Conservation (phyloP, 1,140 invertebrate genomes). For the Drosophila nigrodunni region DNA sequence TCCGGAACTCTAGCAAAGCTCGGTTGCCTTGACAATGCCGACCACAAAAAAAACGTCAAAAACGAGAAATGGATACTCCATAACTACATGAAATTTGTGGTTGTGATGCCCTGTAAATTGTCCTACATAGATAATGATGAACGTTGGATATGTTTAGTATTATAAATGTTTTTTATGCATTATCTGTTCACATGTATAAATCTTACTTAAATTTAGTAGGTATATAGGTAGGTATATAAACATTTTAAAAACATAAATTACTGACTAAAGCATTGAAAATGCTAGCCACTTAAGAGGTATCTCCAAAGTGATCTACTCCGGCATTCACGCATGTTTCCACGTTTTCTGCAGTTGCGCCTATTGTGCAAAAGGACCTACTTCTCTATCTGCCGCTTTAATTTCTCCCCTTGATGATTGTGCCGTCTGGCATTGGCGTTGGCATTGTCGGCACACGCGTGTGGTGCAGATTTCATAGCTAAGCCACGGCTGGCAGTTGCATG, state of each 20-base stretch:
- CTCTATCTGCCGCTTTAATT: neutral
- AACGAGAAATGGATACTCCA: neutral
- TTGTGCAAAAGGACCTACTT: conserved; percentile 13
- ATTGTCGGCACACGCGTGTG: conserved; percentile 15
- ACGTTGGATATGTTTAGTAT: too few species aligned
- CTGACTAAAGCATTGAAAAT: too few species aligned
- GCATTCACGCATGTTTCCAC: neutral
- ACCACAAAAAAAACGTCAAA: neutral
- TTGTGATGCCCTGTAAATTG: neutral
- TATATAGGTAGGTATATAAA: too few species aligned
- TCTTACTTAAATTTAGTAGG: too few species aligned
- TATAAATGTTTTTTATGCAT: too few species aligned
- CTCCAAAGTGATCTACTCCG: neutral
- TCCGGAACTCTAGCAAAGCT: neutral
- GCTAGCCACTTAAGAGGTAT: neutral
- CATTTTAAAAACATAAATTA: too few species aligned
- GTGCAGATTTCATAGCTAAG: conserved; percentile 51
- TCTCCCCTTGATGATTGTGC: conserved; percentile 59
- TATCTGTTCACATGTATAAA: too few species aligned
- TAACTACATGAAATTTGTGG: neutral
- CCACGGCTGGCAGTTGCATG: conserved; percentile 36
- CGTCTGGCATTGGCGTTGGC: conserved; percentile 33
- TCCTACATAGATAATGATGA: neutral
- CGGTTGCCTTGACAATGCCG: conserved; percentile 20
- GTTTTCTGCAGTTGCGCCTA: conserved; percentile 16